Evolutionary conservation across 2,113 vertebrate genomes (phyloP).

Genomic region (Phainopepla nitens): DNA sequence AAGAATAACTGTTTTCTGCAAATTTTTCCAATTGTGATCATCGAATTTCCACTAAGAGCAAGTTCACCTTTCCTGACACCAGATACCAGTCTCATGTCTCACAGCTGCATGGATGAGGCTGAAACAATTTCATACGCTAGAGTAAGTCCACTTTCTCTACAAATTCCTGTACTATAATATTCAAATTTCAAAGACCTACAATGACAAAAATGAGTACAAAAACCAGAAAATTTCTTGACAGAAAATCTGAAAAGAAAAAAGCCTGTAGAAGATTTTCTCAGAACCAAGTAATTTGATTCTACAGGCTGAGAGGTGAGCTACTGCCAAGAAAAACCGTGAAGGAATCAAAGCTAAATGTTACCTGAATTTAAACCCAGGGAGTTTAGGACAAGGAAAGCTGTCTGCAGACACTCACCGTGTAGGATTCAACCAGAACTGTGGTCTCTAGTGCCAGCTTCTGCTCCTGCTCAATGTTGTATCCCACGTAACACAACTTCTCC

Average conservation of each 20-base stretch:
- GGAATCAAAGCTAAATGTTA: neutral
- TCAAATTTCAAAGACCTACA: neutral
- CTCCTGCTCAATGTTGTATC: conserved; percentile 99
- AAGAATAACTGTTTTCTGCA: neutral
- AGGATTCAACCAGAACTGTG: conserved; percentile 96
- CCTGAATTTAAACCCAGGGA: neutral
- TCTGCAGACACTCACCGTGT: conserved; percentile 80
- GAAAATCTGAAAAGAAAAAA: neutral
- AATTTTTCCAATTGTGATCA: neutral
- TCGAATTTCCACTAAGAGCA: neutral
- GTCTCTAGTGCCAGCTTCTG: conserved; percentile 97
- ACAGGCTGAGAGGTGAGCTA: neutral
- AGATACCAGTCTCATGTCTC: neutral
- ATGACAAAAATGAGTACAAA: neutral
- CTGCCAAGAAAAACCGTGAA: neutral
- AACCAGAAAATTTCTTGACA: neutral
- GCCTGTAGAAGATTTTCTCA: neutral
- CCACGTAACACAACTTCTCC: conserved; percentile 96
- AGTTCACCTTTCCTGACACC: neutral
- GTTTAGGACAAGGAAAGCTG: neutral
- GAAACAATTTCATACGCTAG: neutral
- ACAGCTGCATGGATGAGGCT: neutral
- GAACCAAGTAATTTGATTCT: neutral
- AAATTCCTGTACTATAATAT: neutral
- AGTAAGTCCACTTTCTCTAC: neutral